Evolutionary conservation across 2,113 vertebrate species (phyloP), one percentile per base, ranked within the genome.

Genomic region (Ceyx cyanopectus): DNA sequence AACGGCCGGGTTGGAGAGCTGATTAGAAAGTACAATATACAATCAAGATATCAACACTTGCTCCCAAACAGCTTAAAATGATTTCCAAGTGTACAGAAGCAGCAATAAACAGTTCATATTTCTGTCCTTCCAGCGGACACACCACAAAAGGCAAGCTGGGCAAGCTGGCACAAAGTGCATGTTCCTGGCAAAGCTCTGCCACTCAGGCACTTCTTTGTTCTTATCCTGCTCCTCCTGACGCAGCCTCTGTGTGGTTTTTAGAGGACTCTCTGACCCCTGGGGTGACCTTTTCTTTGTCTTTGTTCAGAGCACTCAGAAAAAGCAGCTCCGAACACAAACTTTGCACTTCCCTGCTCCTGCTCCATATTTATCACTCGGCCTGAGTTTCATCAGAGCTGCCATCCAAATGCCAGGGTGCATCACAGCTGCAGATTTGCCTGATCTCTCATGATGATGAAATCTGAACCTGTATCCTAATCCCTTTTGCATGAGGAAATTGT

Each of bases 21-120:
- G 96, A 97, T 97, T 93, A 97, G 83, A 95, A 94, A 95, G 77
- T 82, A 94, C 92, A 92, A 87, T 62, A 58, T 34, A 68, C 46
- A 89, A 95, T 82, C 48, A 68, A 94, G 85, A 92, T 84, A 97
- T 77, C 81, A 92, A 93, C 95, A 86, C 75, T 95, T 87, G 51
- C 4, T 12, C 87, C 65, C 73, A 72, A 91, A 93, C 63, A 91
- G 57, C 53, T 92, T 92, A 77, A 89, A 81, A 89, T 87, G 1
- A 77, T 93, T 85, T 95, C 93, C 32, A 45, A 53, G 48, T 50
- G 63, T 53, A 82, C 53, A 32, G 40, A 65, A 81, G 54, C 53
- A 79, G 82, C 65, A 89, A 91, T 92, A 88, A 95, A 92, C 81
- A 90, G 73, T 21, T 92, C 63, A 41, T 93, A 81, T 67, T 95